Evolutionary conservation across 2,888 invertebrate species (phyloP).

Genomic region (Podotricha telesiphe): DNA sequence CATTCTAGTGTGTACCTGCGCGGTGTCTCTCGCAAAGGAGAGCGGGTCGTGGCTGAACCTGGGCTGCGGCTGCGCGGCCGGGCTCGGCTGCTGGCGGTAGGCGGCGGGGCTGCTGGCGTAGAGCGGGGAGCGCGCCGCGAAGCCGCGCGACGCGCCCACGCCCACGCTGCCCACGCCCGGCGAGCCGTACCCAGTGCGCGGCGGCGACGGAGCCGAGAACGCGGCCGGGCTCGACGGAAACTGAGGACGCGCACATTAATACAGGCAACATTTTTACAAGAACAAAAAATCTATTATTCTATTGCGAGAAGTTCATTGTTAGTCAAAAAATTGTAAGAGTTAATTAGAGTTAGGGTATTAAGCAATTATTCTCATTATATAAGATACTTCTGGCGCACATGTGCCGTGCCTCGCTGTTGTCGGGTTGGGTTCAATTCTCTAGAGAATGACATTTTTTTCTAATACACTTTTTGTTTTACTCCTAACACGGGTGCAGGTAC

Average conservation of each 20-base stretch:
- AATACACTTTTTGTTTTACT: too few species aligned
- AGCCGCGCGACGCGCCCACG: conserved; percentile 47
- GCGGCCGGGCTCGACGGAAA: conserved; percentile 66
- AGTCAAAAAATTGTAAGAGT: too few species aligned
- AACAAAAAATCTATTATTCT: conserved; percentile 1
- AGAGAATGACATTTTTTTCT: too few species aligned
- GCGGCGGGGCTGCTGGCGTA: conserved; percentile 49
- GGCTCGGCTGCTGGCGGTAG: conserved; percentile 61
- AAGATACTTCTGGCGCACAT: too few species aligned
- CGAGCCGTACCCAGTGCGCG: conserved; percentile 48
- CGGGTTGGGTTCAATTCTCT: too few species aligned
- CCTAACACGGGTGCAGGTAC: too few species aligned
- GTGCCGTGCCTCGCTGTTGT: too few species aligned
- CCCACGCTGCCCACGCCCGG: conserved; percentile 44
- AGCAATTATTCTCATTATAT: too few species aligned
- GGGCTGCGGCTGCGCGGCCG: conserved; percentile 47
- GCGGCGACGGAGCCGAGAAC: conserved; percentile 49
- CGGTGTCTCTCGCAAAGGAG: conserved; percentile 45
- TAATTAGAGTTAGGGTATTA: too few species aligned
- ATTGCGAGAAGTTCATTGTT: not conserved
- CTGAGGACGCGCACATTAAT: conserved; percentile 47
- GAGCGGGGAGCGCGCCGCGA: conserved; percentile 65
- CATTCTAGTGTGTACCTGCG: conserved; percentile 47
- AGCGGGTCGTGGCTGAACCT: conserved; percentile 50
- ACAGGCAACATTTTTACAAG: too few species aligned